Base-by-base conservation (phyloP, 2,113 vertebrate species). In the Barbus barbus region DNA sequence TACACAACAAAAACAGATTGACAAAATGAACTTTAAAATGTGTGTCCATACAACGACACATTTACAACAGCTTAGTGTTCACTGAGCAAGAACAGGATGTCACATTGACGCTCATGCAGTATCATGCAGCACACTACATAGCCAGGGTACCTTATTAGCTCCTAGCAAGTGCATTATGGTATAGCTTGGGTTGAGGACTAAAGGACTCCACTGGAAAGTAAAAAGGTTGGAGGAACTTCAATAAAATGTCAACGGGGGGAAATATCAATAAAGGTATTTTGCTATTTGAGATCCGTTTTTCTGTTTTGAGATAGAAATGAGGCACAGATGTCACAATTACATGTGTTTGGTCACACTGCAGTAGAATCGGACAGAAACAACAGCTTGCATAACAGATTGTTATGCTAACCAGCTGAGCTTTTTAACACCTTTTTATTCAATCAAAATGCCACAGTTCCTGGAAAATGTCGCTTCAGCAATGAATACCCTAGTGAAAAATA, bases 151-250 rank as follows among this genome's bases (percentile, higher is more conserved):
- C 97, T 99, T 98, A 88, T 96, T 96, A 91, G 97, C 95, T 95
- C 97, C 97, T 96, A 99, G 96, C 96, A 99, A 97, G 95, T 98
- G 97, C 95, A 98, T 96, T 92, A 99, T 99, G 92, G 97, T 98
- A 92, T 97, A 98, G 96, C 97, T 99, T 95, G 98, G 97, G 90
- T 99, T 99, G 96, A 98, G 96, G 93, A 99, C 96, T 96, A 99
- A 95, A 92, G 97, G 97, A 86, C 97, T 98, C 96, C 97, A 99
- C 96, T 99, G 96, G 90, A 97, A 96, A 92, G 91, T 92, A 95
- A 95, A 92, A 93, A 82, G 85, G 80, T 89, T 85, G 81, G 67
- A 87, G 84, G 81, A 81, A 85, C 81, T 84, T 90, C 80, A 93
- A 89, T 93, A 76, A 93, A 58, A 89, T 38, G 22, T 74, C 26